Evolutionary conservation across 1,140 invertebrate genomes (phyloP).

Genomic region (Microplitis demolitor): DNA sequence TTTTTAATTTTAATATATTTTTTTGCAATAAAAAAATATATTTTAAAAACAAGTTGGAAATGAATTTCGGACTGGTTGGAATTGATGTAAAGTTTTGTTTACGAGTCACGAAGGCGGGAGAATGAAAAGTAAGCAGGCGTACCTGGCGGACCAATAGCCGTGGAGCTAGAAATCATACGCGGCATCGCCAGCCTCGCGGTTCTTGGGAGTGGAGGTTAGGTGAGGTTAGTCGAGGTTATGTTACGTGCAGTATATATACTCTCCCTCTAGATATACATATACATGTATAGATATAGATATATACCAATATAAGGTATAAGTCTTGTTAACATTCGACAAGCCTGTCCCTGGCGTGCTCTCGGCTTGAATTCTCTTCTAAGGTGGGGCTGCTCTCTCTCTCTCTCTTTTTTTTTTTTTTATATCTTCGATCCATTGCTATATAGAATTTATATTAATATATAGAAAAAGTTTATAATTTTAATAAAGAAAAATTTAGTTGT

Average conservation of each 20-base stretch:
- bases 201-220: constrained; percentile 30
- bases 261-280: constrained; percentile 22
- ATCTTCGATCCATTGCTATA: constrained; percentile 12
- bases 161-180: constrained; percentile 54
- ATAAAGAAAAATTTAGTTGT: too few relatives aligned
- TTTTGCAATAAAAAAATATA: too few relatives aligned
- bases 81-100: constrained; percentile 42
- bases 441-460: too few relatives aligned
- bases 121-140: constrained; percentile 34
- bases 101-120: constrained; percentile 43
- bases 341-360: constrained; percentile 42
- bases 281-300: too few relatives aligned
- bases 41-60: not conserved
- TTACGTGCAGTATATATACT: constrained; percentile 19
- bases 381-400: constrained; percentile 25
- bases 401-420: not conserved
- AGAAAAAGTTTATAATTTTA: too few relatives aligned
- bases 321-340: constrained; percentile 56
- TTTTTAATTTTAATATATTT: too few relatives aligned
- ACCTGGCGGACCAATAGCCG: constrained; percentile 47
- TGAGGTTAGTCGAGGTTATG: constrained; percentile 43
- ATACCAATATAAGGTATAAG: constrained; percentile 5
- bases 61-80: not conserved
- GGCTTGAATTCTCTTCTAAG: constrained; percentile 13
- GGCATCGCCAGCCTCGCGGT: constrained; percentile 41